Evolutionary conservation across 1,140 invertebrate species (phyloP).

Genomic region (Hyles vespertilio): DNA sequence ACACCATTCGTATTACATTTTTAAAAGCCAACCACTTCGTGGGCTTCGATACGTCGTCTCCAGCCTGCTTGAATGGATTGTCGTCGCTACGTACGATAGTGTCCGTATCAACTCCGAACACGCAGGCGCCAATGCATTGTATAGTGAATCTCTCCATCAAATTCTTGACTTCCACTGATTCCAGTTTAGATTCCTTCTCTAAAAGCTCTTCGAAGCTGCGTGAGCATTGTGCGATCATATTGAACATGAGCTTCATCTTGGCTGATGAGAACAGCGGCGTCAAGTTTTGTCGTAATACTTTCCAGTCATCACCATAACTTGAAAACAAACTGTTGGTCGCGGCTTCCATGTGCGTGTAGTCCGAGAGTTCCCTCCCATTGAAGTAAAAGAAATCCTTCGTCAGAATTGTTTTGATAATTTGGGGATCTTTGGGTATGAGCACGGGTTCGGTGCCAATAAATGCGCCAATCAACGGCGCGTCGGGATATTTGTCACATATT

Average conservation of each 20-base stretch:
- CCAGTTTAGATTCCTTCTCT: constrained; percentile 11
- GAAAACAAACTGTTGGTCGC: constrained; percentile 53
- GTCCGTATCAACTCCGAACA: constrained; percentile 77
- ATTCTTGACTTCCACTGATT: constrained; percentile 54
- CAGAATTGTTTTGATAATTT: constrained; percentile 69
- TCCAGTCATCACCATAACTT: constrained; percentile 72
- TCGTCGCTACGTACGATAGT: constrained; percentile 47
- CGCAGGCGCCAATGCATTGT: constrained; percentile 77
- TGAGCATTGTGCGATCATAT: constrained; percentile 59
- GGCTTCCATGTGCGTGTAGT: constrained; percentile 60
- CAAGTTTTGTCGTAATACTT: constrained; percentile 74
- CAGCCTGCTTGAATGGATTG: constrained; percentile 72
- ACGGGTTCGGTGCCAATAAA: constrained; percentile 56
- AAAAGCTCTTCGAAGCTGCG: constrained; percentile 50
- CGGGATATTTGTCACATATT: constrained; percentile 39
- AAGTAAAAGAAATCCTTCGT: constrained; percentile 75
- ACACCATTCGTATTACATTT: constrained; percentile 25
- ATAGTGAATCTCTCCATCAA: constrained; percentile 73
- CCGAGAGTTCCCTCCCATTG: constrained; percentile 62
- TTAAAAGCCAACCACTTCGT: constrained; percentile 22
- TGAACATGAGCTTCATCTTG: constrained; percentile 78
- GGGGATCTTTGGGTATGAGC: constrained; percentile 62
- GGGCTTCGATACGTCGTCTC: constrained; percentile 38
- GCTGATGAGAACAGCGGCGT: constrained; percentile 77
- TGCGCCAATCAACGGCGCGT: constrained; percentile 55